Evolutionary conservation across 64 coral and sea anemone genomes (phyloP).

Genomic region (Porites australiensis): DNA sequence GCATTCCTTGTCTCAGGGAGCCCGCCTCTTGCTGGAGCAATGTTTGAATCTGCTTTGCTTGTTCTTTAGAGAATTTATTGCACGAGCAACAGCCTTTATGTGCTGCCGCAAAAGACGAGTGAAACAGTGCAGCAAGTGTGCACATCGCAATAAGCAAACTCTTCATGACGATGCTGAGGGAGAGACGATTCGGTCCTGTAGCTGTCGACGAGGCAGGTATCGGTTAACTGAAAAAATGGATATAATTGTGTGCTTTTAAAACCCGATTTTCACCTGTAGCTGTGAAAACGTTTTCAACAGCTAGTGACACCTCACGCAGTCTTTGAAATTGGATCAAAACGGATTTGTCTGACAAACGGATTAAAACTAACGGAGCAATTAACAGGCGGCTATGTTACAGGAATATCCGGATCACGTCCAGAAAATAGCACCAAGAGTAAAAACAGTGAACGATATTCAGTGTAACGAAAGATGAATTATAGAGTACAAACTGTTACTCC

Average conservation of each 20-base stretch:
- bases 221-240: slow-evolving; percentile 15
- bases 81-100: background rate
- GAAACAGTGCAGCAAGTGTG: background rate
- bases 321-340: slow-evolving; percentile 32
- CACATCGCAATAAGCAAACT: background rate
- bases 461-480: background rate
- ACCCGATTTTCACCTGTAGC: background rate
- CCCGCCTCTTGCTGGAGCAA: slow-evolving; percentile 6
- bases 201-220: background rate
- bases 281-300: slow-evolving; percentile 33
- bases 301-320: background rate
- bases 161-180: background rate
- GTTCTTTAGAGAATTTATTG: background rate
- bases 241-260: slow-evolving; percentile 21
- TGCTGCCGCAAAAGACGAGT: background rate
- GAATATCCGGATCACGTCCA: background rate
- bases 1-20: slow-evolving; percentile 12
- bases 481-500: too few relatives aligned
- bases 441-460: background rate
- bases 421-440: background rate
- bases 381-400: background rate
- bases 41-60: background rate
- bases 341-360: slow-evolving; percentile 35
- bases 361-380: background rate
- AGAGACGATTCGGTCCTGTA: background rate